Evolutionary conservation across 2,797 vertebrate genomes (phyloP).

Genomic region (Hephaestus fuliginosus): DNA sequence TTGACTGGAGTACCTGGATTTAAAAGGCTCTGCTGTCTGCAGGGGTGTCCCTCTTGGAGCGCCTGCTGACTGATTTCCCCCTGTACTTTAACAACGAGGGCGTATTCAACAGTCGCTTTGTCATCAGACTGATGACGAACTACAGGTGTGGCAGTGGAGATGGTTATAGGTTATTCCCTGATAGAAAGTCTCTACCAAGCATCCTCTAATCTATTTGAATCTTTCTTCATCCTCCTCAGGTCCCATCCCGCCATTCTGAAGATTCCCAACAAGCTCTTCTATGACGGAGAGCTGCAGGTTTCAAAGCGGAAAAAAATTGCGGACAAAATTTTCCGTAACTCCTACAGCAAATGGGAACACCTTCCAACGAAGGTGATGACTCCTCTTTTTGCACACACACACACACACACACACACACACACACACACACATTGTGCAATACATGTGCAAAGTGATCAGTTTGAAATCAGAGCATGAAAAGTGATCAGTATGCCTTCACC

Average conservation of each 20-base stretch:
- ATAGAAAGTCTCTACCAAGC: neutral
- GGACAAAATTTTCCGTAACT: conserved; percentile 68
- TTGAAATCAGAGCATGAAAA: neutral
- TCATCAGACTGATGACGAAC: conserved; percentile 94
- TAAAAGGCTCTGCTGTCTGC: conserved; percentile 10
- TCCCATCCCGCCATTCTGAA: conserved; percentile 93
- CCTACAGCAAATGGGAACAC: conserved; percentile 90
- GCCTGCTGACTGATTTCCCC: conserved; percentile 89
- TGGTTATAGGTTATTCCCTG: rapidly evolving
- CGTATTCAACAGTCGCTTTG: conserved; percentile 81
- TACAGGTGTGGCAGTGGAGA: conserved; percentile 88
- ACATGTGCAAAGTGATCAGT: neutral
- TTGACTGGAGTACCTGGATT: neutral
- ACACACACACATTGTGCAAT: no score
- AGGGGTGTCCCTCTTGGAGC: conserved; percentile 92
- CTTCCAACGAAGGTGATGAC: conserved; percentile 85
- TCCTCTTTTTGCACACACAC: neutral
- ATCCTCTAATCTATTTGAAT: neutral
- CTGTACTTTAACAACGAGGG: conserved; percentile 85
- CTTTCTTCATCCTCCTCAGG: conserved; percentile 74
- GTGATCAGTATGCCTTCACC: neutral
- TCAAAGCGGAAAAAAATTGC: conserved; percentile 53
- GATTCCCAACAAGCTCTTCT: conserved; percentile 93
- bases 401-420: neutral
- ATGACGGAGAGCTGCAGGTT: conserved; percentile 88